Evolutionary conservation across 2,113 vertebrate species (phyloP).

Genomic region (Bubo scandiacus): DNA sequence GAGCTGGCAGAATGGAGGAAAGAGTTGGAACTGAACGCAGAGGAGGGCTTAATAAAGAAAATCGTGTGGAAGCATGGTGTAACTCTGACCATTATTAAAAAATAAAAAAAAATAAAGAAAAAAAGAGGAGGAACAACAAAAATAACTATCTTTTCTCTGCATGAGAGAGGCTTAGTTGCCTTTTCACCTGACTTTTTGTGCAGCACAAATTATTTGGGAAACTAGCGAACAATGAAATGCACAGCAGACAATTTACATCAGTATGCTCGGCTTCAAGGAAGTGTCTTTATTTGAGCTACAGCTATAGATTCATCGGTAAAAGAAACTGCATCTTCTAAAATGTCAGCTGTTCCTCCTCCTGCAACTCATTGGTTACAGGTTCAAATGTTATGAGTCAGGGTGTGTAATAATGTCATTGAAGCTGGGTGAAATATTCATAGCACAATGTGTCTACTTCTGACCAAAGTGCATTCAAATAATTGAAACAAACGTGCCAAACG

Average conservation of each 20-base stretch:
- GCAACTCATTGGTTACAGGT: fast-evolving
- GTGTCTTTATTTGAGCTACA: neutral
- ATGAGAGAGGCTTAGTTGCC: neutral
- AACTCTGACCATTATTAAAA: neutral
- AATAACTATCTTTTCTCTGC: neutral
- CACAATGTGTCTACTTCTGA: neutral
- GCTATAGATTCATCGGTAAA: neutral
- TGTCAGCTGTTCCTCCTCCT: neutral
- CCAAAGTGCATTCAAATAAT: neutral
- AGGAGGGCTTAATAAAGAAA: constrained; percentile 1
- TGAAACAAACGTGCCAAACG: neutral
- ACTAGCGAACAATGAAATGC: neutral
- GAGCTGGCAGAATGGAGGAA: constrained; percentile 21
- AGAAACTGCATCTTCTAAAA: neutral
- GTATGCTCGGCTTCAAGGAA: neutral
- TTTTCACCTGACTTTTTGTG: neutral
- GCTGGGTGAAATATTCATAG: neutral
- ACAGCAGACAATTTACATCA: neutral
- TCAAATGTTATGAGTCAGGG: neutral
- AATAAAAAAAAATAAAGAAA: neutral
- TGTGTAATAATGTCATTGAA: neutral
- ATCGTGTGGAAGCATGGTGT: neutral
- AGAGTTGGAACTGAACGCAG: neutral
- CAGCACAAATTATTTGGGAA: neutral
- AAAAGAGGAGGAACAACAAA: neutral